Percentiles rank a stretch among this genome's conserved stretches.
phyloP scores from a whole-genome alignment of 2,797 vertebrate genomes.

The Alcedo atthis region DNA sequence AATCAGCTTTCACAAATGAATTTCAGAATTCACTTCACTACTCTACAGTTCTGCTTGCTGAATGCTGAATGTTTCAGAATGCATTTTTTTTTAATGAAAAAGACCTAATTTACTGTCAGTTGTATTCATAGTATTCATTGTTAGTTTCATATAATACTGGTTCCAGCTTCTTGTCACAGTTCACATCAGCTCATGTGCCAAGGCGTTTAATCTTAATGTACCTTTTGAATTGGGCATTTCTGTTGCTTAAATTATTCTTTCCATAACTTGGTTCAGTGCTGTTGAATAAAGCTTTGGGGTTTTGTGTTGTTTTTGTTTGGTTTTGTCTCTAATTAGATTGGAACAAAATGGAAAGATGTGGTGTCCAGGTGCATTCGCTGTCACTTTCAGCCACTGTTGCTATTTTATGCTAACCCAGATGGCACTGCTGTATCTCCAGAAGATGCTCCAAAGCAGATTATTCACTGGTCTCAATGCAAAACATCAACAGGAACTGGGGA shows the following conservation, averaged over 20 bases:
- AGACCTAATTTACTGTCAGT: background rate
- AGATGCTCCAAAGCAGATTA: constrained; percentile 82
- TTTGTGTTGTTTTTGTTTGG: background rate
- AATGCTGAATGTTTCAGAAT: background rate
- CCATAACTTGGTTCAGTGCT: background rate
- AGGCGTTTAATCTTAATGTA: background rate
- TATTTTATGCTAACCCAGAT: constrained; percentile 95
- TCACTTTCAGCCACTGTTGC: constrained; percentile 95
- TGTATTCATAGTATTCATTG: background rate
- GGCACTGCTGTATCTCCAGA: constrained; percentile 89
- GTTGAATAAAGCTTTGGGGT: background rate
- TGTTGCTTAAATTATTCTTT: background rate
- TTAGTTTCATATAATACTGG: background rate
- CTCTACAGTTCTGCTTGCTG: background rate
- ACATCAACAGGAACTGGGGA: constrained; percentile 77
- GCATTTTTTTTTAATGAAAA: background rate
- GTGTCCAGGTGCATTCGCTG: constrained; percentile 92
- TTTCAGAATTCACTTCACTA: background rate
- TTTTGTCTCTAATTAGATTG: constrained; percentile 79
- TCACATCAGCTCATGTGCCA: background rate
- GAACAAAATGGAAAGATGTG: constrained; percentile 95
- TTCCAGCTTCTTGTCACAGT: background rate
- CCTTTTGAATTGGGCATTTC: background rate
- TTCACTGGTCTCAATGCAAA: constrained; percentile 83
- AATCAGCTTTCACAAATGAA: background rate